Evolutionary conservation across 2,797 vertebrate genomes (phyloP).

Genomic region (Thamnophis elegans): DNA sequence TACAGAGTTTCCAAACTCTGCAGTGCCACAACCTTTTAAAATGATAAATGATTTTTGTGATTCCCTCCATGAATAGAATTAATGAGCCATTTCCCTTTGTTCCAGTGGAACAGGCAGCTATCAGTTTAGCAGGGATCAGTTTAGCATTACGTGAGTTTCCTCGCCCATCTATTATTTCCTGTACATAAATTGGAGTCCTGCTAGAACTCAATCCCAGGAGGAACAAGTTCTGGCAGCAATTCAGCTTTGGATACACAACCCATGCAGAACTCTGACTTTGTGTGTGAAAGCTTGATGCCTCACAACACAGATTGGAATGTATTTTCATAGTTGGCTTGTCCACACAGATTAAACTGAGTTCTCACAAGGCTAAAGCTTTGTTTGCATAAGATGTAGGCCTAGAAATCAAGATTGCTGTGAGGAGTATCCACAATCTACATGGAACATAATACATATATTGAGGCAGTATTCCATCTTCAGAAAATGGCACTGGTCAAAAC

Average conservation of each 20-base stretch:
- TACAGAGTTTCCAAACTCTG: neutral
- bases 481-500: neutral
- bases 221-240: neutral
- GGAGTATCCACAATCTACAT: neutral
- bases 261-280: neutral
- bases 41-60: neutral
- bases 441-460: neutral
- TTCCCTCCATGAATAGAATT: neutral
- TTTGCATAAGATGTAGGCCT: neutral
- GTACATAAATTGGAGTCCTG: neutral
- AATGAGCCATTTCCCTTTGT: neutral
- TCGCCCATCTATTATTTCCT: neutral
- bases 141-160: neutral
- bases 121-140: neutral
- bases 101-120: neutral
- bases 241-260: neutral
- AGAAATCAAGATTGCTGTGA: neutral
- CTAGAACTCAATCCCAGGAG: neutral
- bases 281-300: neutral
- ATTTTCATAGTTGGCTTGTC: neutral
- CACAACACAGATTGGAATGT: neutral
- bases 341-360: neutral
- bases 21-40: neutral
- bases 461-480: neutral
- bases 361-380: neutral